These are phyloP conservation scores for Myotis lucifugus DNA, from an alignment of 2,113 vertebrate species.

Conservation along the genomic window DNA sequence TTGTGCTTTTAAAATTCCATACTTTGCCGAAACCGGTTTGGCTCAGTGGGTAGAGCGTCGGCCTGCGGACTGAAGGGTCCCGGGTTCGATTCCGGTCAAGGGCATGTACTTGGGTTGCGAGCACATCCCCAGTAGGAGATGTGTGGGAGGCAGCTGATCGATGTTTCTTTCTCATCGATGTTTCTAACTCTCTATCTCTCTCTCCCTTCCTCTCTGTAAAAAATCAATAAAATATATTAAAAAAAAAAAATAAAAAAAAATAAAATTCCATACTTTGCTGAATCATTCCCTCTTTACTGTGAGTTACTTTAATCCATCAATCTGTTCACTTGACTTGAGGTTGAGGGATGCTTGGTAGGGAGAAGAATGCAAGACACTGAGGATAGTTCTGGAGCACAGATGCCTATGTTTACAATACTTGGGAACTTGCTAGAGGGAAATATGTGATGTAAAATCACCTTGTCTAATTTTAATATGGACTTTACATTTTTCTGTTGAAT, in stretches of 20 bases:
- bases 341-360: background rate
- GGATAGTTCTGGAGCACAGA: background rate
- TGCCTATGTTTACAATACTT: background rate
- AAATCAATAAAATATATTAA: too few relatives aligned
- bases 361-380: background rate
- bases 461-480: conserved; percentile 6
- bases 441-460: background rate
- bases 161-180: too few relatives aligned
- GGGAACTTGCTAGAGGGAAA: background rate
- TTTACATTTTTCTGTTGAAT: conserved; percentile 33
- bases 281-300: background rate
- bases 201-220: too few relatives aligned
- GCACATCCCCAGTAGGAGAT: too few relatives aligned
- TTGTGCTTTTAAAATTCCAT: background rate
- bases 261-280: background rate
- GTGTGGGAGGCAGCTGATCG: too few relatives aligned
- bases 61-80: too few relatives aligned
- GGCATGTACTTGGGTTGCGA: too few relatives aligned
- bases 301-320: background rate
- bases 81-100: too few relatives aligned
- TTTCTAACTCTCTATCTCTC: too few relatives aligned
- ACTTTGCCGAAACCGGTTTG: background rate
- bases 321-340: background rate
- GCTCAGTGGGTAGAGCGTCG: too few relatives aligned
- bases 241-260: too few relatives aligned